These are phyloP conservation scores for Cuniculus paca DNA, from an alignment of 2,797 vertebrate genomes.

Conservation along the genomic window DNA sequence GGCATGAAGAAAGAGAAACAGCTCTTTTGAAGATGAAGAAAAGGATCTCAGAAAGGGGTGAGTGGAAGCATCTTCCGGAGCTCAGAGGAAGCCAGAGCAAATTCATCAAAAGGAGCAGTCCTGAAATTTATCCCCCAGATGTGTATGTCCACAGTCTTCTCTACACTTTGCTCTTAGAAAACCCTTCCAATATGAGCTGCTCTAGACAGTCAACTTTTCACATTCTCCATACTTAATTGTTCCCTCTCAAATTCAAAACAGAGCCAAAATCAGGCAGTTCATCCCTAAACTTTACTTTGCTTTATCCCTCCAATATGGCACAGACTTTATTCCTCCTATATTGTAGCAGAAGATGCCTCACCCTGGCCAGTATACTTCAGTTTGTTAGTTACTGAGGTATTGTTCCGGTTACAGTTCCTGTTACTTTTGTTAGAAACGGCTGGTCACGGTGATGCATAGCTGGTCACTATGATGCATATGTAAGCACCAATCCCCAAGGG, in stretches of 20 bases:
- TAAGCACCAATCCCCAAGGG: no score
- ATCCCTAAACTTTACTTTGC: background rate
- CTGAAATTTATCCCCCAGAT: background rate
- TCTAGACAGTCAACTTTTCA: background rate
- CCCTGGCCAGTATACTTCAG: no score
- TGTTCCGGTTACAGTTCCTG: no score
- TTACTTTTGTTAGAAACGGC: no score
- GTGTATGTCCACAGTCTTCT: accelerated
- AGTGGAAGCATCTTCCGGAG: background rate
- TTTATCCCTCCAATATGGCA: background rate
- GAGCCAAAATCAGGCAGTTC: background rate
- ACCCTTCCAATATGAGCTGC: background rate
- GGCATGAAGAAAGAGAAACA: background rate
- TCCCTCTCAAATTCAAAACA: background rate
- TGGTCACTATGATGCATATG: no score
- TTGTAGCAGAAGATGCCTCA: no score
- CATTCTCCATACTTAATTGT: background rate
- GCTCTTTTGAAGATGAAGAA: background rate
- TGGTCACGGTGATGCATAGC: no score
- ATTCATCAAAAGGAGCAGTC: background rate
- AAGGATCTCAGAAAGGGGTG: background rate
- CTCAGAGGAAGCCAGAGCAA: background rate
- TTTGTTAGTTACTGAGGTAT: no score
- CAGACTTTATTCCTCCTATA: background rate
- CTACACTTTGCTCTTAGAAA: background rate